These are phyloP conservation scores for Amphipoea oculea DNA, from an alignment of 2,888 invertebrate species.

Conservation along the genomic window DNA sequence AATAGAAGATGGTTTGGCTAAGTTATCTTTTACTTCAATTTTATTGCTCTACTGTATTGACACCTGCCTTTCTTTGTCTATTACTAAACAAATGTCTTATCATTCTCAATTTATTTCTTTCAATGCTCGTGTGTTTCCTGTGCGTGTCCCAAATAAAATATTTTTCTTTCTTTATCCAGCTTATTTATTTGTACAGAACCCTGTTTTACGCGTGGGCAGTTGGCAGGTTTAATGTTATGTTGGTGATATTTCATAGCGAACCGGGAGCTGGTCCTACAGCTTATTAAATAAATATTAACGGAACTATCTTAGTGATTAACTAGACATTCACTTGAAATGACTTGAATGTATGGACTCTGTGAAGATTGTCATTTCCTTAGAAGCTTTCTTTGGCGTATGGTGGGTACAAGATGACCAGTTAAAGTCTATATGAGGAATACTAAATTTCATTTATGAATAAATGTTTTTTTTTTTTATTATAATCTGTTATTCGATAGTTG, in stretches of 20 bases:
- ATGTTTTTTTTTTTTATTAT: not conserved
- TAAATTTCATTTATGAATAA: too few species aligned
- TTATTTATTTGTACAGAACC: slow-evolving; percentile 21
- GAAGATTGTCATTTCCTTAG: not conserved
- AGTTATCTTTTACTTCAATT: too few species aligned
- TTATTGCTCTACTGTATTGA: not conserved
- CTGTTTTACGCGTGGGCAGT: slow-evolving; percentile 7
- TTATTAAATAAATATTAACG: slow-evolving; percentile 31
- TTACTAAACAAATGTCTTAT: not conserved
- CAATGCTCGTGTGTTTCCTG: not conserved
- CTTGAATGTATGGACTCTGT: slow-evolving; percentile 8
- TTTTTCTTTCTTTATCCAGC: not conserved
- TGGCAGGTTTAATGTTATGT: slow-evolving; percentile 22
- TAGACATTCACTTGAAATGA: slow-evolving; percentile 7
- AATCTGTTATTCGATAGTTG: not conserved
- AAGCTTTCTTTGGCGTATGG: not conserved
- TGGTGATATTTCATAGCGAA: slow-evolving; percentile 15
- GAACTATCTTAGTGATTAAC: slow-evolving; percentile 22
- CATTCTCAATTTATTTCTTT: not conserved
- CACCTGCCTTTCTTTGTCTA: not conserved
- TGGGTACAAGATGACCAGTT: not conserved
- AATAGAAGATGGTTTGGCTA: not conserved
- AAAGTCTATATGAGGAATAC: not conserved
- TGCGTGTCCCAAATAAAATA: too few species aligned
- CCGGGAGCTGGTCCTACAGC: slow-evolving; percentile 6